phyloP scores from a whole-genome alignment of 2,113 vertebrate species.

The Catagonus wagneri region DNA sequence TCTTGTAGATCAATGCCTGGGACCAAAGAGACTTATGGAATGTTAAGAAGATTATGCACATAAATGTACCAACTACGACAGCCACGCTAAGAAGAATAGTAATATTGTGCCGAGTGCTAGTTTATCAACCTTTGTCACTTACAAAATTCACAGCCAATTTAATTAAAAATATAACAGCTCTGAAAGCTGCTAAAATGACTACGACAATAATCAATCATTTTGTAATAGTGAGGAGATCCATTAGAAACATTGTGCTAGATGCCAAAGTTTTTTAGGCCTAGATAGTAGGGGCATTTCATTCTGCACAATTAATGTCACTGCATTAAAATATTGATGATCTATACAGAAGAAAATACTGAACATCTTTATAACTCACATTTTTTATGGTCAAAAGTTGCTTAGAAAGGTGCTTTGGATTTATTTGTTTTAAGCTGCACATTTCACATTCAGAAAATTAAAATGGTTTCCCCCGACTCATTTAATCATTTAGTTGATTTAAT shows the following conservation, averaged over 20 bases:
- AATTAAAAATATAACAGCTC: constrained; percentile 89
- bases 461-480: constrained; percentile 84
- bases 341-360: constrained; percentile 82
- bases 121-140: constrained; percentile 87
- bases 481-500: constrained; percentile 88
- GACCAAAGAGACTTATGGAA: constrained; percentile 76
- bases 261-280: constrained; percentile 80
- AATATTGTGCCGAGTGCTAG: constrained; percentile 67
- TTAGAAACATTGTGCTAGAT: constrained; percentile 77
- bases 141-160: constrained; percentile 88
- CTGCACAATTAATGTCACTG: constrained; percentile 84
- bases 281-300: constrained; percentile 84
- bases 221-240: constrained; percentile 83
- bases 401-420: constrained; percentile 84
- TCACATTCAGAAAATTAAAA: constrained; percentile 85
- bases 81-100: constrained; percentile 71
- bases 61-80: constrained; percentile 78
- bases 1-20: constrained; percentile 71
- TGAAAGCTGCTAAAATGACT: constrained; percentile 85
- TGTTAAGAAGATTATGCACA: constrained; percentile 82
- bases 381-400: constrained; percentile 85
- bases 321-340: constrained; percentile 81
- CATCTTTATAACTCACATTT: constrained; percentile 80
- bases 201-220: constrained; percentile 86
- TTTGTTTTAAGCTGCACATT: constrained; percentile 80